Conservation (phyloP, 2,113 vertebrate species). For the Dipodomys merriami region DNA sequence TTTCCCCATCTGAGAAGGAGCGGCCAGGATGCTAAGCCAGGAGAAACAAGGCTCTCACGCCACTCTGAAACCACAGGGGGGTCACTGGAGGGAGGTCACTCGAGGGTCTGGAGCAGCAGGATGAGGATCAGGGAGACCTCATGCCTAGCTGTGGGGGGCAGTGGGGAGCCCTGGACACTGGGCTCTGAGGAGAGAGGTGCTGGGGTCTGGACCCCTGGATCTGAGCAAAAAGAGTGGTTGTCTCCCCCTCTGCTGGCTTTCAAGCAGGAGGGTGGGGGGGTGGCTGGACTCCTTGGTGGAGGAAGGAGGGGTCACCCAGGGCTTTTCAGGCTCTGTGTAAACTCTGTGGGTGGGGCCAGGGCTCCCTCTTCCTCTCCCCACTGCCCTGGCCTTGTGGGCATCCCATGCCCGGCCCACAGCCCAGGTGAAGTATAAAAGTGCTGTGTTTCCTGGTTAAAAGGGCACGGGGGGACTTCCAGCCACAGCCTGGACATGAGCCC, state of each 20-base stretch:
- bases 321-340: background rate
- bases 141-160: background rate
- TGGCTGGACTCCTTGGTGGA: too few species aligned
- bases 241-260: too few species aligned
- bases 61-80: background rate
- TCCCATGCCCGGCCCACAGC: too few species aligned
- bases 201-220: background rate
- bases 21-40: background rate
- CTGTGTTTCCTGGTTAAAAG: background rate
- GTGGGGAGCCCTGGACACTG: background rate
- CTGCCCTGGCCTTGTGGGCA: background rate
- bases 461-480: fast-evolving
- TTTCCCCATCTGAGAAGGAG: background rate
- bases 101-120: background rate
- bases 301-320: background rate
- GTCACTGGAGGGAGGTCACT: too few species aligned
- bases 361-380: fast-evolving
- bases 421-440: background rate
- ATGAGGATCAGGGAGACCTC: background rate
- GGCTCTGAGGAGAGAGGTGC: background rate
- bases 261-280: background rate
- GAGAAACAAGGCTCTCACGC: background rate
- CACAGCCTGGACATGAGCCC: background rate
- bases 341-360: background rate
- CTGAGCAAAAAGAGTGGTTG: too few species aligned